These are phyloP conservation scores for Hofmannophila pseudospretella DNA, from an alignment of 2,888 invertebrate genomes.

Conservation along the genomic window DNA sequence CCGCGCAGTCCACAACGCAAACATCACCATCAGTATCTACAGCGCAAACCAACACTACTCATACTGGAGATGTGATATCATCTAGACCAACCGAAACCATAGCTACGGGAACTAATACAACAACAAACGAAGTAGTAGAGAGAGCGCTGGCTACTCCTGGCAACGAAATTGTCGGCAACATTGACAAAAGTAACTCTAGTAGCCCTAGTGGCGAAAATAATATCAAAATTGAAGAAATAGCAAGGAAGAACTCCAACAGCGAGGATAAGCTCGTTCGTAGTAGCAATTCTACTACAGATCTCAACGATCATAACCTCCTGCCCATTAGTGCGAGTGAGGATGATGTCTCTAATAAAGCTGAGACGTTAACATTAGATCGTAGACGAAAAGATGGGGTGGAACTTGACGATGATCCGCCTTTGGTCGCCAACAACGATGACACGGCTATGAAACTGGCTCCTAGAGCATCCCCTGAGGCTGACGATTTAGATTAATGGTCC, in stretches of 20 bases:
- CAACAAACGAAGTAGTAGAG: constrained; percentile 31
- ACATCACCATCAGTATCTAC: constrained; percentile 68
- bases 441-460: constrained; percentile 28
- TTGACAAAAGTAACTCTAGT: constrained; percentile 33
- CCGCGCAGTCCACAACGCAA: constrained; percentile 71
- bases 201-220: constrained; percentile 27
- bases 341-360: constrained; percentile 25
- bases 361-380: constrained; percentile 53
- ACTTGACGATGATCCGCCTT: constrained; percentile 28
- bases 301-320: constrained; percentile 24
- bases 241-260: constrained; percentile 39
- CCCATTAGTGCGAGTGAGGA: constrained; percentile 25
- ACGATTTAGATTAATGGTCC: constrained; percentile 52
- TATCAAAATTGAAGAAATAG: constrained; percentile 59
- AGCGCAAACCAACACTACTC: constrained; percentile 62
- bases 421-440: constrained; percentile 19
- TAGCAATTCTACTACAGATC: constrained; percentile 28
- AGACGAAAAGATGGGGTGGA: constrained; percentile 43
- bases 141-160: constrained; percentile 19
- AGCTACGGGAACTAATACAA: constrained; percentile 42
- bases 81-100: constrained; percentile 36
- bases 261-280: constrained; percentile 30
- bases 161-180: constrained; percentile 19
- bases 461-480: constrained; percentile 53
- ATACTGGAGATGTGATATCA: constrained; percentile 56